These are phyloP conservation scores for Mallotus villosus DNA, from an alignment of 2,797 vertebrate genomes.

Conservation along the genomic window DNA sequence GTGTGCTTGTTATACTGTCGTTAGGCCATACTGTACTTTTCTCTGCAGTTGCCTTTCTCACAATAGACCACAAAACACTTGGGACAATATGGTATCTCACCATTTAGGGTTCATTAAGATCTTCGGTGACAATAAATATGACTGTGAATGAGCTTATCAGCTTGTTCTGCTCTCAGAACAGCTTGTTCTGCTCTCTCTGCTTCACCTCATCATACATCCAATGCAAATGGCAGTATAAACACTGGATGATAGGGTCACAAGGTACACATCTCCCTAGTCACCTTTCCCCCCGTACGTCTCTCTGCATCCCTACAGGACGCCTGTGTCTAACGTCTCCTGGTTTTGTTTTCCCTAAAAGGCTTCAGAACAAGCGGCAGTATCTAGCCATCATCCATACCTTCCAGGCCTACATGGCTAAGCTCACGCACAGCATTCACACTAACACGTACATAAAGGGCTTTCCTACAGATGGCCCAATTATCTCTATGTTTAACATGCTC, in stretches of 20 bases:
- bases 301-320: background rate
- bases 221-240: background rate
- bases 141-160: background rate
- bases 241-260: background rate
- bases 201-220: background rate
- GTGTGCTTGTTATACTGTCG: background rate
- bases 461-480: no score
- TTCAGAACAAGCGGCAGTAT: no score
- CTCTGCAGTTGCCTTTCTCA: background rate
- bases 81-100: background rate
- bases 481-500: no score
- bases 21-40: background rate
- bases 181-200: no score
- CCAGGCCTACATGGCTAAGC: background rate
- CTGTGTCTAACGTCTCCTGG: no score
- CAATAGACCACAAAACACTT: background rate
- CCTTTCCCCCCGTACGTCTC: background rate
- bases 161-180: no score
- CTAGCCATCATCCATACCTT: no score
- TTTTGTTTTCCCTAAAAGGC: no score
- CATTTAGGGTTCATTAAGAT: background rate
- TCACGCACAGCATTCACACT: no score
- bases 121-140: background rate
- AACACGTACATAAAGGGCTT: no score
- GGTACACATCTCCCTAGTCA: background rate